Evolutionary conservation across 2,113 vertebrate genomes (phyloP), one percentile per base, ranked within the genome.

Genomic region (Charadrius vociferus): DNA sequence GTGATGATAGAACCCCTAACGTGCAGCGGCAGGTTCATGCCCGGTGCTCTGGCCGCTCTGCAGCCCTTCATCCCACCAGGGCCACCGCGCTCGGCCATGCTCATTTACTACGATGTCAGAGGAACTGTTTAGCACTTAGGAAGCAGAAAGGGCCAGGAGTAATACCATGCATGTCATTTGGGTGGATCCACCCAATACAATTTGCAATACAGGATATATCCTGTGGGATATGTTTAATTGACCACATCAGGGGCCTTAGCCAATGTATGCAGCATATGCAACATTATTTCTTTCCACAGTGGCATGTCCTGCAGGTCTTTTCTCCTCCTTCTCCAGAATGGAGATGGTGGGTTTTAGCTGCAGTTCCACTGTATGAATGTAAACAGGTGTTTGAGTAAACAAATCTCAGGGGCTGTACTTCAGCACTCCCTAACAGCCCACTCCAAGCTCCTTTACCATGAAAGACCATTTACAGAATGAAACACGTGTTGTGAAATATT

Each of bases 401-500:
- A 85, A 92, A 92, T 83, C 77, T 95, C 88, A 68, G 88, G 81
- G 87, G 41, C 55, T 79, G 26, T 80, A 71, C 41, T 92, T 92
- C 34, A 37, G 65, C 4, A 16, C 50, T 95, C 80, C 3, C 2
- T 86, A 93, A 93, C 75, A 93, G 87, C 90, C 71, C 63, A 81
- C 84, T 96, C 90, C 65, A 83, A 97, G 39, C 67, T 79, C 73
- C 79, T 94, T 96, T 94, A 78, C 79, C 66, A 72, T 68, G 84
- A 92, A 96, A 92, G 58, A 77, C 36, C 29, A 55, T 93, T 97
- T 97, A 61, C 24, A 53, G 94, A 95, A 97, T 20, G 53, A 95
- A 97, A 91, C 21, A 47, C 83, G 65, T 56, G 23, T 56, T 92
- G 95, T 96, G 94, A 98, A 97, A 97, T 97, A 95, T 96, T 97